A percentile compares a stretch with the other conserved stretches of the same genome.
Conservation (phyloP, 2,797 vertebrate genomes). For the Thamnophis elegans region DNA sequence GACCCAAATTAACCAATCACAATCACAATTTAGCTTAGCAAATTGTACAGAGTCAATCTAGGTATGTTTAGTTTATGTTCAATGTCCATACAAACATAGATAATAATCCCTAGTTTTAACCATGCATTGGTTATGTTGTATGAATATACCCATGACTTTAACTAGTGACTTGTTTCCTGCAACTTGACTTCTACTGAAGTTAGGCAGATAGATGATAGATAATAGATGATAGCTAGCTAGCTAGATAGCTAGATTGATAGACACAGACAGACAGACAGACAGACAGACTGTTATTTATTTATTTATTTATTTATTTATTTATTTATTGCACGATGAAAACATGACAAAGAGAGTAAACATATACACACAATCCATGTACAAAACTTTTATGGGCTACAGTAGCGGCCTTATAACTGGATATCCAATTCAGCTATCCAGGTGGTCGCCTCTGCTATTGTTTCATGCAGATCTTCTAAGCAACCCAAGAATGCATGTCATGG, state of each 20-base stretch:
- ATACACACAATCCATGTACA: not conserved
- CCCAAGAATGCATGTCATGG: too few relatives aligned
- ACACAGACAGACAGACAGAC: not conserved
- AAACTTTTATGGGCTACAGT: too few relatives aligned
- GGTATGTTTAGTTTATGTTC: not conserved
- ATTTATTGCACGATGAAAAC: not conserved
- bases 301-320: too few relatives aligned
- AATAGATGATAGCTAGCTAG: too few relatives aligned
- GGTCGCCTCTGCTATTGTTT: too few relatives aligned
- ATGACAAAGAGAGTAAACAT: not conserved
- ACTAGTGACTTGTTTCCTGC: not conserved
- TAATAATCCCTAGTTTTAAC: not conserved
- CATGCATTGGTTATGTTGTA: not conserved
- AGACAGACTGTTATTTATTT: too few relatives aligned
- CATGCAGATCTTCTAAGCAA: too few relatives aligned
- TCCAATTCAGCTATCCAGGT: not conserved
- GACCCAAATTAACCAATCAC: not conserved
- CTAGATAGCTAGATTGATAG: too few relatives aligned
- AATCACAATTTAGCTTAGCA: not conserved
- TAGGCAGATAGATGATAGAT: not conserved
- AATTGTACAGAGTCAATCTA: not conserved
- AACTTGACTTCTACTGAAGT: not conserved
- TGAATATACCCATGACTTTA: not conserved
- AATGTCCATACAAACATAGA: not conserved
- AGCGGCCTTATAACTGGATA: not conserved